Conservation (phyloP, 2,888 invertebrate species). For the Campoletis raptor region DNA sequence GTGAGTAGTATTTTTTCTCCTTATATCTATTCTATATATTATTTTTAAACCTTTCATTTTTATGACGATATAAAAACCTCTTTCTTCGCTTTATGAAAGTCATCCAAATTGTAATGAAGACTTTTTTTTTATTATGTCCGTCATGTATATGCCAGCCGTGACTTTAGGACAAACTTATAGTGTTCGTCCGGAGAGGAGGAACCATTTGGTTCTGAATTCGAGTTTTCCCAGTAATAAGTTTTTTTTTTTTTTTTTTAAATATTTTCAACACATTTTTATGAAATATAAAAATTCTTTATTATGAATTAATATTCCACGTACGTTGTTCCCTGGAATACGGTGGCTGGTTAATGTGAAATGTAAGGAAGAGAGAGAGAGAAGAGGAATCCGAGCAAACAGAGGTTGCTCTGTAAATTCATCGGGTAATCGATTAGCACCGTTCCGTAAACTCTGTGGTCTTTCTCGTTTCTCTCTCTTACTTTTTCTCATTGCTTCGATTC, state of each 20-base stretch:
- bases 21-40: not conserved
- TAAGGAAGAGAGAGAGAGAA: constrained; percentile 5
- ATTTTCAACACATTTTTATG: too few relatives aligned
- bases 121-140: not conserved
- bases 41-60: not conserved
- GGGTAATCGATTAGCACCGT: constrained; percentile 64
- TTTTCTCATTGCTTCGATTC: constrained; percentile 52
- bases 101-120: not conserved
- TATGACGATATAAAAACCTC: not conserved
- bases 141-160: not conserved
- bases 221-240: not conserved
- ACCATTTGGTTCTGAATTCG: not conserved
- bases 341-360: constrained; percentile 5
- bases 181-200: not conserved
- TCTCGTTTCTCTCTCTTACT: constrained; percentile 29
- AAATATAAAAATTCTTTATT: not conserved
- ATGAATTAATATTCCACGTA: not conserved
- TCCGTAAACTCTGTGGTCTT: constrained; percentile 53
- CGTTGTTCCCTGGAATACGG: not conserved
- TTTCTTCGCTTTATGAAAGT: not conserved
- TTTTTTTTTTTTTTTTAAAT: too few relatives aligned
- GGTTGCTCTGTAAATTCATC: constrained; percentile 59
- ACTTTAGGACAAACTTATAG: not conserved
- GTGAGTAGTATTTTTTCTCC: constrained; percentile 85
- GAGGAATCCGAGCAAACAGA: constrained; percentile 39